Conservation (phyloP, 1,140 invertebrate genomes). For the Magallana ariakensis region DNA sequence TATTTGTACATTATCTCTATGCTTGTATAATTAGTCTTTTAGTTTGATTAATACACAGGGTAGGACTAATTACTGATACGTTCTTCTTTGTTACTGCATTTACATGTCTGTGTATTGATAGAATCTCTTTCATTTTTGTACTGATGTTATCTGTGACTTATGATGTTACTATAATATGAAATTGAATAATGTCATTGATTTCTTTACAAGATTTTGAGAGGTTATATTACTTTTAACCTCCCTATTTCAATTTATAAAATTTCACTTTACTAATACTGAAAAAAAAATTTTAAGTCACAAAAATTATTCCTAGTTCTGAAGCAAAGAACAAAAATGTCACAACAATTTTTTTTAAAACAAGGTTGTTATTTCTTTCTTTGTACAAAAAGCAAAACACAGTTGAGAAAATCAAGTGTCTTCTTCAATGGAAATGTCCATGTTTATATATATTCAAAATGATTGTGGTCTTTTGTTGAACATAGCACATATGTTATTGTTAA, state of each 20-base stretch:
- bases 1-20: no score
- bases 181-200: no score
- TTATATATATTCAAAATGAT: not conserved
- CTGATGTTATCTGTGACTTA: not conserved
- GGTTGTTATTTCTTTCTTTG: not conserved
- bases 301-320: no score
- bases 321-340: no score
- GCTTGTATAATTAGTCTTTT: no score
- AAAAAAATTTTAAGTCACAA: no score
- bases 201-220: no score
- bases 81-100: slow-evolving; percentile 1
- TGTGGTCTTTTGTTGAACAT: slow-evolving; percentile 30
- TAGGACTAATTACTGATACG: not conserved
- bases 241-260: no score
- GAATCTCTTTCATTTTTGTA: not conserved
- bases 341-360: not conserved
- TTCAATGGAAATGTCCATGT: not conserved
- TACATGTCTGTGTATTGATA: not conserved
- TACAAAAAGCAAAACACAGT: not conserved
- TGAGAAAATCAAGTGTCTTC: not conserved
- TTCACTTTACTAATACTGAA: no score
- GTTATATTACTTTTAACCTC: no score
- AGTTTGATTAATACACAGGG: not conserved
- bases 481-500: slow-evolving; percentile 17
- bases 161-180: no score